Percentiles rank a stretch among this genome's conserved stretches.
Conservation (phyloP, 2,113 vertebrate genomes). For the Sporophila hypoxantha region DNA sequence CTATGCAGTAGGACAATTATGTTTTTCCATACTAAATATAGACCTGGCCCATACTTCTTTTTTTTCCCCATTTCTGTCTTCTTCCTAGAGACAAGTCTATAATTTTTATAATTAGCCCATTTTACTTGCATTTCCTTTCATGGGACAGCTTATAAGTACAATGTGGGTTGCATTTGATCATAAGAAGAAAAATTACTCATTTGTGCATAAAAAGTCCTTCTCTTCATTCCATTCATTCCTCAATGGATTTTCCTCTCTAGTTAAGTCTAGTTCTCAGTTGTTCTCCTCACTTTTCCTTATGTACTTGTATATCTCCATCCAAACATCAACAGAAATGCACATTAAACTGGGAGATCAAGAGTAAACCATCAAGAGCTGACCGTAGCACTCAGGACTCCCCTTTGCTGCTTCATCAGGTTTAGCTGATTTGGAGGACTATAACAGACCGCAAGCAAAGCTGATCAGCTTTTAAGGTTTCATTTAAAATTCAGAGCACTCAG, state of each 20-base stretch:
- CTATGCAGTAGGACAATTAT: neutral
- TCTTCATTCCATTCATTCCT: neutral
- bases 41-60: fast-evolving
- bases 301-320: fast-evolving
- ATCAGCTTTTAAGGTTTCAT: neutral
- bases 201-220: neutral
- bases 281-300: neutral
- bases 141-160: neutral
- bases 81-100: neutral
- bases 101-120: neutral
- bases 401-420: neutral
- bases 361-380: neutral
- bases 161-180: neutral
- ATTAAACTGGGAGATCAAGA: neutral
- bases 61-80: neutral
- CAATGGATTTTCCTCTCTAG: neutral
- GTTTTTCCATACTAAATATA: neutral
- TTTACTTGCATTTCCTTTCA: neutral
- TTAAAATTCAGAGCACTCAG: slow-evolving; percentile 39
- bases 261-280: neutral
- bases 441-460: neutral
- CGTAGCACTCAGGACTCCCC: neutral
- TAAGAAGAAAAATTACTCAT: neutral
- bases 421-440: neutral
- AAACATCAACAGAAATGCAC: neutral